Conservation (phyloP, 2,888 invertebrate species). For the Portevinia maculata region DNA sequence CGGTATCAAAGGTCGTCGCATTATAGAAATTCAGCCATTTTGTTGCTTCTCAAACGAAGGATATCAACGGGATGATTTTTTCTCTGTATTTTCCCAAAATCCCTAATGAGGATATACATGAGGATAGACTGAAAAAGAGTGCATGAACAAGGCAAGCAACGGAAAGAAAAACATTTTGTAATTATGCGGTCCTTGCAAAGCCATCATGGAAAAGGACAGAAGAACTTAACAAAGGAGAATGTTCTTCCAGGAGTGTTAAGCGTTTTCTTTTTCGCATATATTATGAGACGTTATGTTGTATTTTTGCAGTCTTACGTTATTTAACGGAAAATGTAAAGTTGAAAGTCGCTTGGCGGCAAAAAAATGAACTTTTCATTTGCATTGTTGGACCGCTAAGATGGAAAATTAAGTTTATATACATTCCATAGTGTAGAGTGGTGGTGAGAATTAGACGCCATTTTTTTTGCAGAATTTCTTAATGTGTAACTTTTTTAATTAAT, state of each 20-base stretch:
- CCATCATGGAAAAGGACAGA: slow-evolving; percentile 28
- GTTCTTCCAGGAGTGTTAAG: slow-evolving; percentile 45
- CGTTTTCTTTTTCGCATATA: slow-evolving; percentile 64
- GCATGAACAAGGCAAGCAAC: background rate
- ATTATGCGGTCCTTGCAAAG: slow-evolving; percentile 68
- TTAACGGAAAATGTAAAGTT: slow-evolving; percentile 58
- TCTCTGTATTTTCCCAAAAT: slow-evolving; percentile 36
- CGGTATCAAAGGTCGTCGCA: slow-evolving; percentile 57
- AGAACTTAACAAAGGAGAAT: slow-evolving; percentile 21
- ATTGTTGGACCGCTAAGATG: slow-evolving; percentile 46
- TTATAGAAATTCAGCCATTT: slow-evolving; percentile 58
- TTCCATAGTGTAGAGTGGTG: slow-evolving; percentile 53
- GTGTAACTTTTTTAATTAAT: slow-evolving; percentile 69
- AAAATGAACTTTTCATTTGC: slow-evolving; percentile 48
- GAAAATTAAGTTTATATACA: slow-evolving; percentile 67
- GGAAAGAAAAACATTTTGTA: slow-evolving; percentile 44
- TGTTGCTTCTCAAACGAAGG: slow-evolving; percentile 45
- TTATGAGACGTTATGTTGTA: slow-evolving; percentile 67
- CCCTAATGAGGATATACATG: slow-evolving; percentile 67
- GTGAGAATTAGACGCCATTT: slow-evolving; percentile 55
- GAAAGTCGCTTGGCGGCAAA: slow-evolving; percentile 58
- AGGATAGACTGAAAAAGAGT: slow-evolving; percentile 28
- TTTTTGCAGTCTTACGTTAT: slow-evolving; percentile 59
- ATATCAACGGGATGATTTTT: slow-evolving; percentile 54
- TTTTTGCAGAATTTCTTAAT: slow-evolving; percentile 1